Evolutionary conservation across 2,113 vertebrate genomes (phyloP).

Genomic region (Pomatostomus ruficeps): DNA sequence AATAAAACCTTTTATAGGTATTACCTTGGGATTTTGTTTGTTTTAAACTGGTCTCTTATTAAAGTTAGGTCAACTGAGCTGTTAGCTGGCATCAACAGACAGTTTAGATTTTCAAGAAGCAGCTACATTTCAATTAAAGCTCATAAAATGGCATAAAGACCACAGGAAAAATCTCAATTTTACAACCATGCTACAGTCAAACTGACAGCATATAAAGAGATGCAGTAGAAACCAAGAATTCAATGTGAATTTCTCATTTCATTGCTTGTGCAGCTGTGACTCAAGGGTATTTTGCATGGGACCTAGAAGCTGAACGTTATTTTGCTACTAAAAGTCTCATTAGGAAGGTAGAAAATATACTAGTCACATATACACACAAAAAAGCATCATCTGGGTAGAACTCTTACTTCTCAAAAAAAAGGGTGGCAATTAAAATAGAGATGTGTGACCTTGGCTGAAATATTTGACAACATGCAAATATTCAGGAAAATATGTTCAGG

Average conservation of each 20-base stretch:
- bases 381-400: not conserved
- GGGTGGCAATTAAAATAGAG: not conserved
- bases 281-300: not conserved
- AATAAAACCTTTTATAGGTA: not conserved
- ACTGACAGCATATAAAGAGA: not conserved
- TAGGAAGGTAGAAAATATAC: not conserved
- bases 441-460: not conserved
- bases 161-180: not conserved
- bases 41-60: not conserved
- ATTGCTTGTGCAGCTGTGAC: not conserved
- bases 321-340: not conserved
- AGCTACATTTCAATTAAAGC: not conserved
- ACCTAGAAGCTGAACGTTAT: not conserved
- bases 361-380: not conserved
- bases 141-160: not conserved
- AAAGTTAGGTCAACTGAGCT: not conserved
- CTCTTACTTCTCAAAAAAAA: not conserved
- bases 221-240: not conserved
- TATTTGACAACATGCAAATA: not conserved
- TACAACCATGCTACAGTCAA: not conserved
- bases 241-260: not conserved
- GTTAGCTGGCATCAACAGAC: not conserved
- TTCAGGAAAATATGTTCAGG: not conserved
- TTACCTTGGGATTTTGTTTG: not conserved
- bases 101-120: not conserved